Conservation (phyloP, 2,888 invertebrate species). For the Fabriciana adippe region DNA sequence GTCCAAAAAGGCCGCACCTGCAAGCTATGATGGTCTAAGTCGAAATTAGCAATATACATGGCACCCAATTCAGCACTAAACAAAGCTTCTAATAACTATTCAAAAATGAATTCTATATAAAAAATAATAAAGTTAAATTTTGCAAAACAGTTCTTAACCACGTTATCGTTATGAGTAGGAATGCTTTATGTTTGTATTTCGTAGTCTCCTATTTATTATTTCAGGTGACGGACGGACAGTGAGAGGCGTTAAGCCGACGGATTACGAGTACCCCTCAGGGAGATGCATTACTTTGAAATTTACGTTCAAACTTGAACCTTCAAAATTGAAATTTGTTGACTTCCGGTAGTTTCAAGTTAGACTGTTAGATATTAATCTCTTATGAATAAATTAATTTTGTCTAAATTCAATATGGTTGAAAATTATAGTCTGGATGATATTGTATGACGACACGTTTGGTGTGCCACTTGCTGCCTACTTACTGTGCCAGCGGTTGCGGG, state of each 20-base stretch:
- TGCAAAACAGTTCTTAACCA: background rate
- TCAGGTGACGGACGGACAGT: slow-evolving; percentile 26
- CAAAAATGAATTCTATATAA: background rate
- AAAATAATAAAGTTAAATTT: background rate
- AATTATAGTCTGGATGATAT: no score
- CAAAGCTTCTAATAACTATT: background rate
- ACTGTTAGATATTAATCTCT: no score
- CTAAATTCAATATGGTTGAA: no score
- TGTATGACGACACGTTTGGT: no score
- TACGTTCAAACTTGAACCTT: slow-evolving; percentile 19
- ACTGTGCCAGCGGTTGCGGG: no score
- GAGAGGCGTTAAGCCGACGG: slow-evolving; percentile 30
- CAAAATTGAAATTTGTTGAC: slow-evolving; percentile 7
- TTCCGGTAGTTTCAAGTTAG: background rate
- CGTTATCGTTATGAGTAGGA: slow-evolving; percentile 18
- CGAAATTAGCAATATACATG: slow-evolving; percentile 17
- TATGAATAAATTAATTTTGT: slow-evolving; percentile 3
- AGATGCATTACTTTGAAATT: slow-evolving; percentile 29
- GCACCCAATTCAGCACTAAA: background rate
- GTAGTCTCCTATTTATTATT: slow-evolving; percentile 35
- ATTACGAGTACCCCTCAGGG: slow-evolving; percentile 24
- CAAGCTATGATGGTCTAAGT: slow-evolving; percentile 14
- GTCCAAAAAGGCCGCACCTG: slow-evolving; percentile 7
- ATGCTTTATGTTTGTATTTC: slow-evolving; percentile 24
- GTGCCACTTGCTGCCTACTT: no score